Evolutionary conservation across 2,888 invertebrate species (phyloP).

Genomic region (Leptinotarsa haldemani): DNA sequence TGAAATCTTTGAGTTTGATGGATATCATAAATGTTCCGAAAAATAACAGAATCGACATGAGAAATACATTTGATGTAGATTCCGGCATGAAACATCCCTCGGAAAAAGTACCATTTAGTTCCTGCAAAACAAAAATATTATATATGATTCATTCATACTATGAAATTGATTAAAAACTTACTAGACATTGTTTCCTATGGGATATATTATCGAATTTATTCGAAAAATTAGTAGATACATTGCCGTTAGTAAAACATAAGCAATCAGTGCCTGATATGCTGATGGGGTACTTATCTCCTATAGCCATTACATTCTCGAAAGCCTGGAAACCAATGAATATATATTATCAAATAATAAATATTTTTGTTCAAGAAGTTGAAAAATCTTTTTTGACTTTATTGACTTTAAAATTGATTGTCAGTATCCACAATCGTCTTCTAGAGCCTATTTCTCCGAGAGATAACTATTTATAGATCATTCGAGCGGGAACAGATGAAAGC

Average conservation of each 20-base stretch:
- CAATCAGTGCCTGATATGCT: slow-evolving; percentile 73
- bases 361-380: too few relatives aligned
- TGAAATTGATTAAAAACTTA: background rate
- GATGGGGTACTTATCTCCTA: slow-evolving; percentile 85
- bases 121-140: slow-evolving; percentile 68
- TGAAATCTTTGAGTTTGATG: slow-evolving; percentile 89
- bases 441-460: too few relatives aligned
- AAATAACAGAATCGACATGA: slow-evolving; percentile 94
- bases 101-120: slow-evolving; percentile 78
- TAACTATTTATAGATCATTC: too few relatives aligned
- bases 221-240: too few relatives aligned
- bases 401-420: too few relatives aligned
- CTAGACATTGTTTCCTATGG: background rate
- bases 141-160: background rate
- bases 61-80: slow-evolving; percentile 89
- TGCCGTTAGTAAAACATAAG: background rate
- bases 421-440: too few relatives aligned
- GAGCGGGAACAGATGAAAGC: too few relatives aligned
- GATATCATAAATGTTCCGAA: slow-evolving; percentile 92
- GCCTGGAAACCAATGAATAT: slow-evolving; percentile 73
- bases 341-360: background rate
- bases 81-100: slow-evolving; percentile 76
- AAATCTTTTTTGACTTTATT: too few relatives aligned
- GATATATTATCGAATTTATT: background rate
- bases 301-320: slow-evolving; percentile 90